Conservation (phyloP, 2,888 invertebrate genomes). For the Clunio marinus region DNA sequence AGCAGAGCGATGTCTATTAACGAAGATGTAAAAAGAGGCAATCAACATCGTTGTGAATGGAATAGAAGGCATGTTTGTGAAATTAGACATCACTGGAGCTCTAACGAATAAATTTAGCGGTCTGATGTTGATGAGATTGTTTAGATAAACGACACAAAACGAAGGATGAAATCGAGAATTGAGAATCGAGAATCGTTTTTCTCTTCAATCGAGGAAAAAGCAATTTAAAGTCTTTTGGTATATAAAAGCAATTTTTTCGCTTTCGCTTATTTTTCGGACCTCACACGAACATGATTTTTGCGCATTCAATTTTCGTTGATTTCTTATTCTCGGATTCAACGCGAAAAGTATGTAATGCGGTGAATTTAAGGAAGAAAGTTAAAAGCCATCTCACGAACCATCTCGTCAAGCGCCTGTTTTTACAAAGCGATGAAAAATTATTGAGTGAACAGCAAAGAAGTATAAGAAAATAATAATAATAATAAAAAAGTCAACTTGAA, state of each 20-base stretch:
- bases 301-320: not conserved
- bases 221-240: too few relatives aligned
- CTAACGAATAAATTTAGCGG: conserved; percentile 12
- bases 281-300: conserved; percentile 29
- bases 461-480: too few relatives aligned
- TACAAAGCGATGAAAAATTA: not conserved
- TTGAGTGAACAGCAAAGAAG: not conserved
- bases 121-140: not conserved
- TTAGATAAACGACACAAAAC: not conserved
- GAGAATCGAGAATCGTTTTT: not conserved
- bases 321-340: not conserved
- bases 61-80: not conserved
- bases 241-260: too few relatives aligned
- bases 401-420: not conserved
- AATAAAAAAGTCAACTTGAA: conserved; percentile 24
- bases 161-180: not conserved
- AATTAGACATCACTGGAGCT: conserved; percentile 16
- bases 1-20: not conserved
- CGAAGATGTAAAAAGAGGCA: not conserved
- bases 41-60: not conserved
- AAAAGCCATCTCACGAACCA: conserved; percentile 12
- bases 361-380: too few relatives aligned
- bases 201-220: not conserved
- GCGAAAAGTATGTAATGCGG: not conserved
- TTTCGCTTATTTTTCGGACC: not conserved